Evolutionary conservation across 2,113 vertebrate genomes (phyloP), one percentile per base, ranked within the genome.

Genomic region (Toxostoma redivivum): DNA sequence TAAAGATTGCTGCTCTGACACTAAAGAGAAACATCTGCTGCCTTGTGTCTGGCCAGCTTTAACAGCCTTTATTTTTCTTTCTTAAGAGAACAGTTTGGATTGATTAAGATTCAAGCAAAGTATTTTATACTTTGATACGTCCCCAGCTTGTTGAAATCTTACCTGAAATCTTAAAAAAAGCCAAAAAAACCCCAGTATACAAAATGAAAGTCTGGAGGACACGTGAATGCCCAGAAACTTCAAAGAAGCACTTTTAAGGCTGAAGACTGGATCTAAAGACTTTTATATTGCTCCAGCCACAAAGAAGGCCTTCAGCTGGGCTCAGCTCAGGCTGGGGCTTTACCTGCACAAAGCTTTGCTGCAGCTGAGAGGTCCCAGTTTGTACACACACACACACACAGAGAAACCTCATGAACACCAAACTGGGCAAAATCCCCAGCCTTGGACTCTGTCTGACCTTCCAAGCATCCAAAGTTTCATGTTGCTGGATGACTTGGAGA

Each of bases 21-120:
- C 94, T 95, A 96, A 97, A 95, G 88, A 91, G 86, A 95, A 97
- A 96, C 93, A 97, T 96, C 95, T 96, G 93, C 88, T 93, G 76
- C 79, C 74, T 62, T 90, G 30, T 70, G 69, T 54, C 90, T 97
- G 94, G 86, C 61, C 13, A 6, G 76, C 62, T 85, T 85, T 78
- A 94, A 53, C 53, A 91, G 74, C 54, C 90, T 86, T 91, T 88
- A 53, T 73, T 81, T 81, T 93, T 58, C n/a, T 65, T 88, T 82
- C 84, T 96, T 91, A 44, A 89, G 50, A 76, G 85, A 83, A 86
- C 69, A 90, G 88, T 96, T 94, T 90, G 94, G 72, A 92, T 70
- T 95, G 90, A 95, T 96, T 96, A 96, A 90, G 88, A 74, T 64
- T 64, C 37, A 45, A 92, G 44, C 51, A 84, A 83, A 86, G 53